Conservation (phyloP, 2,888 invertebrate species). For the Plebejus melissa region DNA sequence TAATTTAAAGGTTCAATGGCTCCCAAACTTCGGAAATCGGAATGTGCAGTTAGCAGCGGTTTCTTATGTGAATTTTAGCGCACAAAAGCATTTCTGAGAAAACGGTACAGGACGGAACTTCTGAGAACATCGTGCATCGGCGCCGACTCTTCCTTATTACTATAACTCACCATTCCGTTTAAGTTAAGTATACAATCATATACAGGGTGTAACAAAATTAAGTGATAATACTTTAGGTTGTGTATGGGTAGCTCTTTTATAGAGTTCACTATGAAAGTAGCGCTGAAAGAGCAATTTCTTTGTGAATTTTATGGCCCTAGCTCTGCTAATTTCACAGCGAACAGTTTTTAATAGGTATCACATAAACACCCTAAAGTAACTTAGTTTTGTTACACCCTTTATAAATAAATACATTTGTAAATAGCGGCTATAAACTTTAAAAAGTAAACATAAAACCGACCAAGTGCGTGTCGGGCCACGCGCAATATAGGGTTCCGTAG, state of each 20-base stretch:
- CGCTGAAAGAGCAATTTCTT: no score
- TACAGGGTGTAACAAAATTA: neutral
- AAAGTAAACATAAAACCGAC: neutral
- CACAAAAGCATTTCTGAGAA: slow-evolving; percentile 54
- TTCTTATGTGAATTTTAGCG: slow-evolving; percentile 55
- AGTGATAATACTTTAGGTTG: no score
- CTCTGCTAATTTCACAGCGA: no score
- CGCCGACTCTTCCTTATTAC: slow-evolving; percentile 35
- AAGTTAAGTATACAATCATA: neutral
- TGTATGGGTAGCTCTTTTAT: no score
- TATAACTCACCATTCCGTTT: slow-evolving; percentile 1
- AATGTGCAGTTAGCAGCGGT: slow-evolving; percentile 37
- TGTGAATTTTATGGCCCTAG: no score
- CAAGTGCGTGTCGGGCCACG: no score
- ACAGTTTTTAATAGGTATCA: no score
- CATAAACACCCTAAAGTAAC: no score
- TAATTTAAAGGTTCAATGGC: slow-evolving; percentile 41
- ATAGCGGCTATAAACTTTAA: neutral
- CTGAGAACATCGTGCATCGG: slow-evolving; percentile 27
- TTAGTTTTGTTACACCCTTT: no score
- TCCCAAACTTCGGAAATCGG: slow-evolving; percentile 40
- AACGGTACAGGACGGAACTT: slow-evolving; percentile 31
- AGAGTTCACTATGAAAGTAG: no score
- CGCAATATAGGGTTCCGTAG: no score
- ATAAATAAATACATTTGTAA: neutral